Evolutionary conservation across 2,888 invertebrate species (phyloP), one percentile per base, ranked within the genome.

Genomic region (Pammene aurita): DNA sequence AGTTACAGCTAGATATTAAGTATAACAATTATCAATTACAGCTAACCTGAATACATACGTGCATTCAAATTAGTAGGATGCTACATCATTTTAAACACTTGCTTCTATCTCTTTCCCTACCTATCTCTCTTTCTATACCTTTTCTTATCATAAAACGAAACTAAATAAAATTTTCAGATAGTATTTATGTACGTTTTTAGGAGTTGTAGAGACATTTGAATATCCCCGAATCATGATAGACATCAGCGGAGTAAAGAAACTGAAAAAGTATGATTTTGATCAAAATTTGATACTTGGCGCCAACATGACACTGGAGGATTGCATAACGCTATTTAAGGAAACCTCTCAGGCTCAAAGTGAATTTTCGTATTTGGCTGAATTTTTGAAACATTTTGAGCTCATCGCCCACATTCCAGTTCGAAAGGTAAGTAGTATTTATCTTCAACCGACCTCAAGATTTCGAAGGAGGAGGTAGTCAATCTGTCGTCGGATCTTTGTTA

Each of bases 321-420:
- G 94, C 16, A 94, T 93, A 73, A 84, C 85, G 0, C 83, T 93
- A 54, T 94, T 93, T 73, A 83, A 81, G 42, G 85, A 86, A 18
- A 82, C 83, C 5, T 83, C 88, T 0, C 76, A 76, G 6, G 80
- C 83, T 0, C 75, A 78, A 0, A 88, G 85, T 0, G 88, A 86
- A 2, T 95, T 94, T 73, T 82, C 85, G 0, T 95, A 95, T 76
- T 84, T 94, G 67, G 80, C 79, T 1, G 88, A 89, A 66, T 85
- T 95, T 72, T 94, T 90, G 4, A 87, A 93, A 67, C 95, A 95
- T 80, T 85, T 95, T 44, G 92, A 94, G 61, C 79, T 94, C 35
- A 91, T 95, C 13, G 95, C 95, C 14, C 94, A 94, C 78, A 90
- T 94, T 46, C 93, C 94, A 10, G 94, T 95, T 10, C 89, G 95